Evolutionary conservation across 2,888 invertebrate genomes (phyloP).

Genomic region (Stegophylla sp.): DNA sequence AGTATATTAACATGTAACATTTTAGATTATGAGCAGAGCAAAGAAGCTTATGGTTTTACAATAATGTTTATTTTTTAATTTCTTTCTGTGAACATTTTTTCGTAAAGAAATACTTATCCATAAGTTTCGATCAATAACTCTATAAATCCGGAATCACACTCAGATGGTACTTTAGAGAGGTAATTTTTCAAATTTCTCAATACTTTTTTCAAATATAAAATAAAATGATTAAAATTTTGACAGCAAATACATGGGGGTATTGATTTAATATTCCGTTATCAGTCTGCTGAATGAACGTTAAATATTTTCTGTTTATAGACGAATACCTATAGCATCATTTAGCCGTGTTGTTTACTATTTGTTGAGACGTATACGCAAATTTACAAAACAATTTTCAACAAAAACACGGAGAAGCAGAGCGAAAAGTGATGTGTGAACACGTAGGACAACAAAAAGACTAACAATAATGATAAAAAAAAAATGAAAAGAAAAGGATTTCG

Average conservation of each 20-base stretch:
- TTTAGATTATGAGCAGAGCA: too few relatives aligned
- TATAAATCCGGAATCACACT: too few relatives aligned
- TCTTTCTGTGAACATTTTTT: too few relatives aligned
- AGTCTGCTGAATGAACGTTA: neutral
- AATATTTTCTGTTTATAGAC: slow-evolving; percentile 17
- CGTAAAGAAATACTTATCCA: too few relatives aligned
- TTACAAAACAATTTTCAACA: neutral
- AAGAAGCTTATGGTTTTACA: too few relatives aligned
- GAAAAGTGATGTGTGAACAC: neutral
- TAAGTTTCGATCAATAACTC: too few relatives aligned
- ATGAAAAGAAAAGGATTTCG: neutral
- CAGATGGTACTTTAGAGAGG: too few relatives aligned
- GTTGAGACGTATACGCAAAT: neutral
- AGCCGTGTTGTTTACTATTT: neutral
- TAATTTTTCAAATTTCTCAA: too few relatives aligned
- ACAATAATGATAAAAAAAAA: neutral
- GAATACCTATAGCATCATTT: neutral
- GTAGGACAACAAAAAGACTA: neutral
- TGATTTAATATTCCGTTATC: neutral
- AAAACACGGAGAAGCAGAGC: neutral
- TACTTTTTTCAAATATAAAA: too few relatives aligned
- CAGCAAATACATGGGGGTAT: neutral
- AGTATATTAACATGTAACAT: too few relatives aligned
- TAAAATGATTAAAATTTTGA: neutral
- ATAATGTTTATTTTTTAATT: too few relatives aligned